phyloP scores from a whole-genome alignment of 2,888 invertebrate genomes.

The Drosophila multiciliata region DNA sequence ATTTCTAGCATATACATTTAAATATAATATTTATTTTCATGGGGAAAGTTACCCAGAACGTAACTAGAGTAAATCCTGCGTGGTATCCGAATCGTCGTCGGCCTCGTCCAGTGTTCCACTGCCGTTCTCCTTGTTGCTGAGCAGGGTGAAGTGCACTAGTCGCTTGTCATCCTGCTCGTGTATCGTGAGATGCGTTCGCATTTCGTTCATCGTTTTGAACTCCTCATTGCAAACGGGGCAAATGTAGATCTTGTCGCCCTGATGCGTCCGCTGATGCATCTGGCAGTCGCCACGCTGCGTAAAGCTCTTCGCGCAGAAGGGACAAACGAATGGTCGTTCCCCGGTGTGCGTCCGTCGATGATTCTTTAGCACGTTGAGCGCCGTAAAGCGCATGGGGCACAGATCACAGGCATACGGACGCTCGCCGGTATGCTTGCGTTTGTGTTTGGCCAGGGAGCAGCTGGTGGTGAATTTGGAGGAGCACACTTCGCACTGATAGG shows the following conservation, averaged over 20 bases:
- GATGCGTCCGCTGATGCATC: conserved; percentile 87
- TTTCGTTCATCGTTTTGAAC: conserved; percentile 86
- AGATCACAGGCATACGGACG: conserved; percentile 87
- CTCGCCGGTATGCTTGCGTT: conserved; percentile 87
- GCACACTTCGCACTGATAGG: conserved; percentile 87
- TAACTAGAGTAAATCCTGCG: conserved; percentile 39
- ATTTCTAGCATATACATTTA: conserved; percentile 5
- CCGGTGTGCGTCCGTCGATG: conserved; percentile 87
- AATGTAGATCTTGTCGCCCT: conserved; percentile 82
- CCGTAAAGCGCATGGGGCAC: conserved; percentile 87
- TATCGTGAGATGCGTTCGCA: conserved; percentile 86
- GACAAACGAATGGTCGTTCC: conserved; percentile 86
- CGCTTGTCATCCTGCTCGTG: conserved; percentile 81
- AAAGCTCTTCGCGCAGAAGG: conserved; percentile 87
- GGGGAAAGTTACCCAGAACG: conserved; percentile 20
- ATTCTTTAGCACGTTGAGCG: conserved; percentile 87
- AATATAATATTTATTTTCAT: conserved; percentile 26
- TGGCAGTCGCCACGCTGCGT: conserved; percentile 87
- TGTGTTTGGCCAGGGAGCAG: conserved; percentile 87
- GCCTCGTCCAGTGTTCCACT: conserved; percentile 45
- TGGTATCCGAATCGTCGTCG: conserved; percentile 54
- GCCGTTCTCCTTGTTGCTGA: conserved; percentile 63
- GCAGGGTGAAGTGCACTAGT: conserved; percentile 59
- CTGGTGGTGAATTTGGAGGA: conserved; percentile 87
- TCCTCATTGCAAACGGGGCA: conserved; percentile 72